A percentile compares a stretch with the other conserved stretches of the same genome.
phyloP scores from a whole-genome alignment of 2,113 vertebrate species.

The Zeus faber region DNA sequence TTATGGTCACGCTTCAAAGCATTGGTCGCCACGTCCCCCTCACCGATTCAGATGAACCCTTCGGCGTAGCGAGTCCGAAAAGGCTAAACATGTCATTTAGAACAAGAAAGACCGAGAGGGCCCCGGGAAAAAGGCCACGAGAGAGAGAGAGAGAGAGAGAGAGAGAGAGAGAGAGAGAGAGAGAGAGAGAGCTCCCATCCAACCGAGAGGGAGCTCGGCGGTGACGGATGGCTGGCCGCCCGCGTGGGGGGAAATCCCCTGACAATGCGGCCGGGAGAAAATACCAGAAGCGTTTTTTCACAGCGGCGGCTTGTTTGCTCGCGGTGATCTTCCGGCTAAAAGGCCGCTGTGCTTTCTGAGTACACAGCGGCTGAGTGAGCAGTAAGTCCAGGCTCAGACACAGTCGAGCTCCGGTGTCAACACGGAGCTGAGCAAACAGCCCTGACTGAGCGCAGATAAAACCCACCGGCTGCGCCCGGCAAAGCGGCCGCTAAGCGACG shows the following conservation, averaged over 20 bases:
- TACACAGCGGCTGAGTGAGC: constrained; percentile 5
- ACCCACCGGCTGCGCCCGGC: too few relatives aligned
- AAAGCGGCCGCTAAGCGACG: too few relatives aligned
- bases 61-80: too few relatives aligned
- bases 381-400: not conserved
- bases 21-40: too few relatives aligned
- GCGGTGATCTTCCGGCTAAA: not conserved
- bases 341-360: constrained; percentile 4
- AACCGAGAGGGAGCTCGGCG: not conserved
- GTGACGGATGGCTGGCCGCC: not conserved
- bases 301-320: constrained; percentile 2
- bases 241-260: not conserved
- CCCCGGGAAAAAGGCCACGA: not conserved
- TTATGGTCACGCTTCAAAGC: too few relatives aligned
- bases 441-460: not conserved
- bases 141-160: not conserved
- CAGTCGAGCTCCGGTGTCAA: not conserved
- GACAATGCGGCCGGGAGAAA: constrained; percentile 1
- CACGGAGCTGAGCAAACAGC: constrained; percentile 25
- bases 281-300: constrained; percentile 13
- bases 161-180: not conserved
- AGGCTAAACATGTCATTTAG: too few relatives aligned
- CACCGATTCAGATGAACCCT: too few relatives aligned
- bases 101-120: too few relatives aligned
- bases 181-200: not conserved